phyloP scores from a whole-genome alignment of 2,113 vertebrate genomes.

The Bubalus kerabau region DNA sequence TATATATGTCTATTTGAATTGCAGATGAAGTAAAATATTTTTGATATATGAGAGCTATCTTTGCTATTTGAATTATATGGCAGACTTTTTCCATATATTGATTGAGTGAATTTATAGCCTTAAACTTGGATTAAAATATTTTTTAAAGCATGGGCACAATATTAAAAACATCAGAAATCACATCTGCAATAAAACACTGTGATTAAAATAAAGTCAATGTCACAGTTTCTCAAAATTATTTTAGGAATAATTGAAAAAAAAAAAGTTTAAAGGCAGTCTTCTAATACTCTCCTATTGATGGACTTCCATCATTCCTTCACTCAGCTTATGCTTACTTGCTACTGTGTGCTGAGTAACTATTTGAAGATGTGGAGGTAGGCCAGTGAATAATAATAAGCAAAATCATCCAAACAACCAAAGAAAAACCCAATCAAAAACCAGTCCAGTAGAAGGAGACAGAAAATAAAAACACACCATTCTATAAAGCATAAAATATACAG shows the following conservation, averaged over 20 bases:
- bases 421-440: background rate
- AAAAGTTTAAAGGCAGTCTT: background rate
- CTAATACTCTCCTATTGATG: background rate
- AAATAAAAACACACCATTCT: background rate
- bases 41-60: background rate
- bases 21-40: background rate
- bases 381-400: background rate
- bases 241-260: background rate
- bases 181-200: background rate
- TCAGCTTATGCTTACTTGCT: background rate
- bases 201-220: background rate
- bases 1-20: background rate
- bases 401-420: background rate
- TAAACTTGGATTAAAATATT: background rate
- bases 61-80: background rate
- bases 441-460: background rate
- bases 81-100: background rate
- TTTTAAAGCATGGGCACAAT: background rate
- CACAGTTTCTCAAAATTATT: background rate
- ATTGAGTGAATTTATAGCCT: background rate
- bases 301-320: background rate
- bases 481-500: background rate
- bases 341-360: background rate
- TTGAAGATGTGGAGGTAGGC: background rate
- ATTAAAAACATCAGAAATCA: background rate